These are phyloP conservation scores for Ennomos erosarius DNA, from an alignment of 2,888 invertebrate species.

Conservation along the genomic window DNA sequence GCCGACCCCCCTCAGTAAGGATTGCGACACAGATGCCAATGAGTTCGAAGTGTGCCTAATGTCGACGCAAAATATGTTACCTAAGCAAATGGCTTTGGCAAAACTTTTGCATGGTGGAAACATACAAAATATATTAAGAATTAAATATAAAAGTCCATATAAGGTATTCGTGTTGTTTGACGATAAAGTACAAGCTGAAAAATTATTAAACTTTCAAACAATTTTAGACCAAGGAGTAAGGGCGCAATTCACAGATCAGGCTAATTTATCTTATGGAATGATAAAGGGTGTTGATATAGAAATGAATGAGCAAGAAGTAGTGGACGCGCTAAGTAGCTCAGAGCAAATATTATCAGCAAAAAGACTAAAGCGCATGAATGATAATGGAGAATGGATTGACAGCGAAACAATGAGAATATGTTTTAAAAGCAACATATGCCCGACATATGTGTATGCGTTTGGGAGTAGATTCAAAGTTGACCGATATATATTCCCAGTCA, in stretches of 20 bases:
- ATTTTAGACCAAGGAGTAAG: slow-evolving; percentile 18
- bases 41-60: slow-evolving; percentile 5
- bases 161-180: slow-evolving; percentile 22
- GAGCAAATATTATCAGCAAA: slow-evolving; percentile 26
- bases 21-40: background rate
- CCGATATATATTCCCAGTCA: slow-evolving; percentile 37
- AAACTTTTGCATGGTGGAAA: slow-evolving; percentile 29
- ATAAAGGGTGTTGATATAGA: slow-evolving; percentile 40
- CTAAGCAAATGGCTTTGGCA: slow-evolving; percentile 38
- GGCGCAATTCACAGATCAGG: slow-evolving; percentile 29
- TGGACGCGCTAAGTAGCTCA: slow-evolving; percentile 15
- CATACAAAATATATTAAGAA: slow-evolving; percentile 15
- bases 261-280: slow-evolving; percentile 34
- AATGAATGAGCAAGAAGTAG: slow-evolving; percentile 32
- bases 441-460: slow-evolving; percentile 28
- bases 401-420: slow-evolving; percentile 37
- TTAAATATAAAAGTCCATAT: slow-evolving; percentile 31
- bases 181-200: slow-evolving; percentile 21
- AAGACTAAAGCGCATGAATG: slow-evolving; percentile 25
- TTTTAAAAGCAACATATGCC: slow-evolving; percentile 34
- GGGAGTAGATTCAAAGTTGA: slow-evolving; percentile 35
- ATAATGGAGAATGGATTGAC: slow-evolving; percentile 28
- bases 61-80: slow-evolving; percentile 18
- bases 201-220: slow-evolving; percentile 9
- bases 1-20: background rate